phyloP scores from a whole-genome alignment of 2,113 vertebrate genomes.

The Etheostoma spectabile region DNA sequence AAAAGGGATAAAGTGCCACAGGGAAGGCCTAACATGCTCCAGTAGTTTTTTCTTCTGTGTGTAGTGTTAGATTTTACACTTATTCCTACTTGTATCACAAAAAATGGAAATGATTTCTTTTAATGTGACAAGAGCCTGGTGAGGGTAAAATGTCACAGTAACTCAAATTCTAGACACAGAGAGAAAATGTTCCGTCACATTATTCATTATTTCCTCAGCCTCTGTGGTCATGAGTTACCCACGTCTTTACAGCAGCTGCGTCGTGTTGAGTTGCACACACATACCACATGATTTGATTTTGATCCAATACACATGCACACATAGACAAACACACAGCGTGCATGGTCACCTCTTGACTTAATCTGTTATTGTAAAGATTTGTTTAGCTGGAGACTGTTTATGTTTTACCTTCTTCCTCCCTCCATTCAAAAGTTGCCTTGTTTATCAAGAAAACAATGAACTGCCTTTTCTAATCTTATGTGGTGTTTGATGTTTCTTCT shows the following conservation, averaged over 20 bases:
- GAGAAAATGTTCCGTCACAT: conserved; percentile 14
- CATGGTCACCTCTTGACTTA: conserved; percentile 33
- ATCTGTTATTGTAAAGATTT: conserved; percentile 44
- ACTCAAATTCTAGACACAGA: neutral
- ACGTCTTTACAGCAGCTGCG: conserved; percentile 44
- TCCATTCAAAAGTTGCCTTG: conserved; percentile 9
- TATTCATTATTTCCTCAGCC: conserved; percentile 18
- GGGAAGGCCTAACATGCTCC: neutral
- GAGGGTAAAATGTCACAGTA: conserved; percentile 28
- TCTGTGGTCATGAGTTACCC: conserved; percentile 27
- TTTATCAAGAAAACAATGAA: conserved; percentile 8
- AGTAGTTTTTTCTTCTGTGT: conserved; percentile 11
- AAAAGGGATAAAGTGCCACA: conserved; percentile 10
- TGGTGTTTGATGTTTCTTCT: conserved; percentile 55
- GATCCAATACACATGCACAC: conserved; percentile 12
- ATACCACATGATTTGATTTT: conserved; percentile 49
- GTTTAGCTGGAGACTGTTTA: conserved; percentile 34
- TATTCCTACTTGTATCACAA: conserved; percentile 19
- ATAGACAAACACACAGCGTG: conserved; percentile 28
- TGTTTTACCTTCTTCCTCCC: neutral
- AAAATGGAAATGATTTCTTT: conserved; percentile 27
- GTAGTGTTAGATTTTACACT: conserved; percentile 1
- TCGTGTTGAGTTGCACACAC: conserved; percentile 33
- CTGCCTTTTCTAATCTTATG: conserved; percentile 18
- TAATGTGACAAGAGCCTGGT: conserved; percentile 7